Base-by-base conservation (phyloP, 1,140 invertebrate genomes). In the Nasonia giraulti region DNA sequence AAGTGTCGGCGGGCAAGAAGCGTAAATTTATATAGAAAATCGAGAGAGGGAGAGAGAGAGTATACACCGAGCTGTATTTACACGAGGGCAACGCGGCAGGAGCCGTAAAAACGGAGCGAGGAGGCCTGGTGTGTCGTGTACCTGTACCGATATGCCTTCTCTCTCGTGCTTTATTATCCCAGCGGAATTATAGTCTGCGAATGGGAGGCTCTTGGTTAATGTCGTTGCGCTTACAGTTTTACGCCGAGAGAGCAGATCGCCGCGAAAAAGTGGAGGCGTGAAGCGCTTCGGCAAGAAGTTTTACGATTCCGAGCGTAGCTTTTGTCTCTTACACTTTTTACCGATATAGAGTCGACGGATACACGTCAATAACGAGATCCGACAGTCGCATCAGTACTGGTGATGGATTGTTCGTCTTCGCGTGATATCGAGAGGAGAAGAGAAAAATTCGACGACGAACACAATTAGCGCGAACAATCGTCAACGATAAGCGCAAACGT, bases 21-120 rank as follows among this genome's bases (percentile, higher is more conserved):
- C 40, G 68, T 47, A 80, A 78, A 78, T 78, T 62, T 80, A 47
- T 68, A 40, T 27, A 44, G 23, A 44, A 71, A 80, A 71, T 80
- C 40, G 40, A n/a, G n/a, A n/a, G n/a, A n/a, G n/a, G n/a, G n/a
- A n/a, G n/a, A n/a, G n/a, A 80, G 79, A 37, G 33, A 37, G 78
- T 1, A 27, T 27, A 27, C 40, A 17, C 17, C 55, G 20, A 62
- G 55, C 55, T n/a, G 55, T 62, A n/a, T 62, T 20, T 62, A 20
- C 6, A 7, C 20, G 55, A 11, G 4, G 50, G 23, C 33, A 10
- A 27, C 10, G 14, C 33, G 2, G 10, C 27, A 71, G 50, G 37
- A 44, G 50, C 27, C 23, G 50, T 79, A 44, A 37, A 55, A 80
- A 80, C 12, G 11, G 27, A 40, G 7, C 27, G 27, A 44, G 66